Evolutionary conservation across 2,797 vertebrate species (phyloP).

Genomic region (Gila robusta): DNA sequence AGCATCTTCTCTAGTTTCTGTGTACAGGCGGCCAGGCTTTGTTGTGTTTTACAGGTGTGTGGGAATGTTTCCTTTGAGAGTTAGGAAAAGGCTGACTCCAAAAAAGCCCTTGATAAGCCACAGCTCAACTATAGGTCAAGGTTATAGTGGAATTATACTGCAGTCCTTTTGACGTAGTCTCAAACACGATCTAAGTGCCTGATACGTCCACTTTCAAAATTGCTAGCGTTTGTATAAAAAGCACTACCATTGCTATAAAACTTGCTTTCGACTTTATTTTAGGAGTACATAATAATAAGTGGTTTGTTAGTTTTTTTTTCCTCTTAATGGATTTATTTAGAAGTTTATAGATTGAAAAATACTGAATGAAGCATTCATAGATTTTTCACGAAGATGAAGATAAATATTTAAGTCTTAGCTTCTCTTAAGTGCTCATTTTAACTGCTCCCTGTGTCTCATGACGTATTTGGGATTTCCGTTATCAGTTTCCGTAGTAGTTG

Average conservation of each 20-base stretch:
- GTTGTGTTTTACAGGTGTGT: constrained; percentile 47
- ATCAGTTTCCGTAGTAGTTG: not conserved
- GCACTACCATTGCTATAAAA: constrained; percentile 37
- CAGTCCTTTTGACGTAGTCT: constrained; percentile 41
- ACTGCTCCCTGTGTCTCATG: constrained; percentile 3
- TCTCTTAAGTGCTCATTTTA: constrained; percentile 12
- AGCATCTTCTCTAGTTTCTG: constrained; percentile 38
- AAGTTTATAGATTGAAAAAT: constrained; percentile 21
- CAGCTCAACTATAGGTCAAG: constrained; percentile 48
- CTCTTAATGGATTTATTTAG: constrained; percentile 24
- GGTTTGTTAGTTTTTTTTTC: not conserved
- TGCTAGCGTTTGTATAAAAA: constrained; percentile 48
- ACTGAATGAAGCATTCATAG: not conserved
- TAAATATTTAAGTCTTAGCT: not conserved
- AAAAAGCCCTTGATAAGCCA: constrained; percentile 41
- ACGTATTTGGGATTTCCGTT: constrained; percentile 20
- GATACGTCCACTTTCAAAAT: constrained; percentile 54
- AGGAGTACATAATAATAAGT: not conserved
- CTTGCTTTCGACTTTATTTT: constrained; percentile 13
- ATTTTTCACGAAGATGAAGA: not conserved
- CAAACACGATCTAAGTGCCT: constrained; percentile 61
- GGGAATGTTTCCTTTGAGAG: constrained; percentile 50
- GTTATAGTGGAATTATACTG: constrained; percentile 39
- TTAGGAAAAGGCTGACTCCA: constrained; percentile 26
- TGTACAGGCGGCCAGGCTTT: constrained; percentile 61